Percentiles rank a stretch among this genome's conserved stretches.
These are phyloP conservation scores for Ranitomeya imitator DNA, from an alignment of 2,113 vertebrate species.

Conservation along the genomic window DNA sequence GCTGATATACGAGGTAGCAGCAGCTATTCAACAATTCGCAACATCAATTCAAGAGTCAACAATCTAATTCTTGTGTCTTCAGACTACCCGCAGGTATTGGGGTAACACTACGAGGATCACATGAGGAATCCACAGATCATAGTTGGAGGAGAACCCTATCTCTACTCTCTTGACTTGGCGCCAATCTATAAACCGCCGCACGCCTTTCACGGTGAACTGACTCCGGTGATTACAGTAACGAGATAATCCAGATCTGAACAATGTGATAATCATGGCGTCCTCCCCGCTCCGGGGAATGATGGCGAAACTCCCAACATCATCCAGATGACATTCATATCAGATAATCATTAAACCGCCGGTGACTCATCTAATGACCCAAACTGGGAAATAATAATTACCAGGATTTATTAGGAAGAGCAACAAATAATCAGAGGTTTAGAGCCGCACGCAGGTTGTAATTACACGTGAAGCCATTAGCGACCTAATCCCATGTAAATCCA, in stretches of 20 bases:
- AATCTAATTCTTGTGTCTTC: not conserved
- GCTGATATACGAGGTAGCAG: too few species aligned
- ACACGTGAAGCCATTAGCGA: constrained; percentile 2
- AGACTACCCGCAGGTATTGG: not conserved
- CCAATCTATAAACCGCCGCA: not conserved
- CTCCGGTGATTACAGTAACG: not conserved
- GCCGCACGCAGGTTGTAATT: not conserved
- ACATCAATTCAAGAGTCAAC: not conserved
- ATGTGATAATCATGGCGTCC: not conserved
- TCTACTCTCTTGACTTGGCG: not conserved
- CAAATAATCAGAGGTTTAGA: constrained; percentile 10
- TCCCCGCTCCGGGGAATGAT: not conserved
- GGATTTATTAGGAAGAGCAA: constrained; percentile 30
- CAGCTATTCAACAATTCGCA: too few species aligned
- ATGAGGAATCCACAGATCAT: not conserved
- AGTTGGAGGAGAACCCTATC: not conserved
- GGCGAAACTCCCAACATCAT: not conserved
- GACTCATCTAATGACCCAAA: not conserved
- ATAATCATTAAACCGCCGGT: constrained; percentile 13
- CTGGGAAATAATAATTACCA: not conserved
- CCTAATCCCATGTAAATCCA: constrained; percentile 27
- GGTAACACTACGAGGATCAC: not conserved
- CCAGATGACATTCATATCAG: not conserved
- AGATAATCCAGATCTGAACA: not conserved
- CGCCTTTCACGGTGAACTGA: not conserved